Conservation (phyloP, 2,888 invertebrate species). For the Ptilodon capucinus region DNA sequence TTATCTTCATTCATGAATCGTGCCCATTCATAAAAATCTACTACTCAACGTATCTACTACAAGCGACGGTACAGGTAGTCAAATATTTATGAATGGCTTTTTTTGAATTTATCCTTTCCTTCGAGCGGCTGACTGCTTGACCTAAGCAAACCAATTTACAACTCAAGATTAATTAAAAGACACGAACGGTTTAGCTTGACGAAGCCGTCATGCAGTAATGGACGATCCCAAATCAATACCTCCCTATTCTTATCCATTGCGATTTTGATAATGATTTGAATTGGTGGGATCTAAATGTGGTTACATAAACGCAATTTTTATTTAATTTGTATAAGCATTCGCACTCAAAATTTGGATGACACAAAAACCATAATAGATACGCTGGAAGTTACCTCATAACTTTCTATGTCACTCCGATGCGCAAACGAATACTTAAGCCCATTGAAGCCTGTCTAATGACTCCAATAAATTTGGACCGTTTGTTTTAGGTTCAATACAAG, state of each 20-base stretch:
- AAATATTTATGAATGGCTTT: conserved; percentile 53
- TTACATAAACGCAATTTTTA: no score
- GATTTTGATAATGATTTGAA: no score
- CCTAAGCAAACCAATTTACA: no score
- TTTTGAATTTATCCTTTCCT: conserved; percentile 34
- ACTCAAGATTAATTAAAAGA: no score
- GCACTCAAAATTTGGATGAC: no score
- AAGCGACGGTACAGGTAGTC: conserved; percentile 56
- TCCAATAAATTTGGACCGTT: conserved; percentile 31
- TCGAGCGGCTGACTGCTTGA: neutral
- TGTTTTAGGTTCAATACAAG: conserved; percentile 41
- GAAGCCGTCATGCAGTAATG: no score
- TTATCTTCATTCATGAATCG: conserved; percentile 54
- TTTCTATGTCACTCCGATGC: neutral
- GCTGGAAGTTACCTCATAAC: no score
- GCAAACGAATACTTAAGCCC: neutral
- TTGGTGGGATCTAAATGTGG: no score
- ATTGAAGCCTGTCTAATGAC: conserved; percentile 7
- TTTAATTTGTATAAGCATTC: neutral
- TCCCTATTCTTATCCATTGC: no score
- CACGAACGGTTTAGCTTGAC: no score
- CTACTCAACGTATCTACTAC: conserved; percentile 65
- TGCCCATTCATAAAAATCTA: conserved; percentile 65
- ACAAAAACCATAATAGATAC: neutral
- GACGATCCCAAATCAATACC: no score